Evolutionary conservation across 2,113 vertebrate species (phyloP).

Genomic region (Noturus placidus): DNA sequence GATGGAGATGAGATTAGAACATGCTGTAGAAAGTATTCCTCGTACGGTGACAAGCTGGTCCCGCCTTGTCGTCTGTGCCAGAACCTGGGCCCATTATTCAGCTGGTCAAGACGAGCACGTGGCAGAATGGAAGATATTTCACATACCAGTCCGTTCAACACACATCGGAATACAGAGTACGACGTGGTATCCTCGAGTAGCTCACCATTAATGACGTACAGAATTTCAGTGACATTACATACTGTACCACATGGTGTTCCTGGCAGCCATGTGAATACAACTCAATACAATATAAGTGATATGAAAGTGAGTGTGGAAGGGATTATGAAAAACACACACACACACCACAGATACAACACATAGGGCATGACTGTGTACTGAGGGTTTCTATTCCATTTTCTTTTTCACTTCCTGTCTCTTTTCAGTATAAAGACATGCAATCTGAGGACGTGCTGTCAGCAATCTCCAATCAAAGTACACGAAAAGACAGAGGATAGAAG

Average conservation of each 20-base stretch:
- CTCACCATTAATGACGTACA: constrained; percentile 34
- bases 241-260: constrained; percentile 19
- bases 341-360: background rate
- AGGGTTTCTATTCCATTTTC: background rate
- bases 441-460: background rate
- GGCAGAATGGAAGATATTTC: background rate
- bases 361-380: background rate
- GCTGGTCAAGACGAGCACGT: background rate
- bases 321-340: background rate
- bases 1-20: background rate
- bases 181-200: background rate
- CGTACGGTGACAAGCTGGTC: background rate
- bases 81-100: background rate
- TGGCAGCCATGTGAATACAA: background rate
- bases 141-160: constrained; percentile 13
- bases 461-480: too few relatives aligned
- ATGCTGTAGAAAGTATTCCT: background rate
- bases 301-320: background rate
- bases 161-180: constrained; percentile 9
- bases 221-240: constrained; percentile 43
- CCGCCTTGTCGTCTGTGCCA: background rate
- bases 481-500: too few relatives aligned
- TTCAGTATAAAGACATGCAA: background rate
- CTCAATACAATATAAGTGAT: background rate
- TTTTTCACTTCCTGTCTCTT: background rate